These are phyloP conservation scores for Melanitta fusca DNA, from an alignment of 2,797 vertebrate genomes.

Conservation along the genomic window DNA sequence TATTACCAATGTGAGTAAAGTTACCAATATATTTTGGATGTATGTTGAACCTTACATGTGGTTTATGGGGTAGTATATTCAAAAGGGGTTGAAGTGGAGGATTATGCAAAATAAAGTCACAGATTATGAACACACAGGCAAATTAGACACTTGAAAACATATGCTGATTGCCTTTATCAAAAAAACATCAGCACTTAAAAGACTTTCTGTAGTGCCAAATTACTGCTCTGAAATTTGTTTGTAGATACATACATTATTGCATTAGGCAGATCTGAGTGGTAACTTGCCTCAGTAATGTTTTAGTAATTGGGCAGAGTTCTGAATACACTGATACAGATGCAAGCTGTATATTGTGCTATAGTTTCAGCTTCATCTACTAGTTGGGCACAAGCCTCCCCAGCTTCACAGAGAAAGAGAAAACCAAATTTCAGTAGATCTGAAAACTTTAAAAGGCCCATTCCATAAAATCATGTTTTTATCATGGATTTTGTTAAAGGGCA, in stretches of 20 bases:
- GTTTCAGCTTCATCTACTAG: background rate
- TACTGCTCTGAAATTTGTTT: slow-evolving; percentile 6
- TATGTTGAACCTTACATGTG: background rate
- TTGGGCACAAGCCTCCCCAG: background rate
- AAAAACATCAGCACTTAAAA: background rate
- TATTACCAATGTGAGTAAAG: background rate
- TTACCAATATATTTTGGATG: background rate
- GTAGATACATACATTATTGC: background rate
- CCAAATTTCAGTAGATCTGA: background rate
- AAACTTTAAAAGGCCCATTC: background rate
- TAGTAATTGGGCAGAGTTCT: background rate
- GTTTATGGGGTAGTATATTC: background rate
- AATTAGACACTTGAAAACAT: slow-evolving; percentile 12
- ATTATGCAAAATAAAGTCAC: background rate
- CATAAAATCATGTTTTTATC: background rate
- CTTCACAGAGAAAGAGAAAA: background rate
- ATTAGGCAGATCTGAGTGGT: slow-evolving; percentile 14
- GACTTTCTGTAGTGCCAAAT: background rate
- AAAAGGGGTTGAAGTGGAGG: background rate
- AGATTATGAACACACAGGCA: background rate
- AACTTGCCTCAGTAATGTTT: background rate
- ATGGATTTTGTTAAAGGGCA: background rate
- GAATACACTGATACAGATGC: background rate
- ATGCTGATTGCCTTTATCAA: background rate
- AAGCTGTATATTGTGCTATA: background rate